A percentile compares a stretch with the other conserved stretches of the same genome.
These are phyloP conservation scores for Sparidentex hasta DNA, from an alignment of 2,797 vertebrate species.

Conservation along the genomic window DNA sequence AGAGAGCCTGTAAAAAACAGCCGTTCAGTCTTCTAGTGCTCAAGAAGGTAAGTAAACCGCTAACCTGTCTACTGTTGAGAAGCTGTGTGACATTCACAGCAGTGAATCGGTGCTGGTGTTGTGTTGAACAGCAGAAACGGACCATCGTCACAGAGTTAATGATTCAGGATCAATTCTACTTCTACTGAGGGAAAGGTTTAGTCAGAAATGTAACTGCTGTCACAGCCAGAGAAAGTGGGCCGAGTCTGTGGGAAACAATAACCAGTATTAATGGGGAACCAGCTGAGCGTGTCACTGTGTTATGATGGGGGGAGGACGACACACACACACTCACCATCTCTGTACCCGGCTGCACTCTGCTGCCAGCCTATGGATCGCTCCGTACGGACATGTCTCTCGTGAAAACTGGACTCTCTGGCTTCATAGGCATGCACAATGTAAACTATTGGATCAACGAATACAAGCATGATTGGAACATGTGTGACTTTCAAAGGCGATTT, in stretches of 20 bases:
- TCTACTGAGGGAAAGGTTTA: constrained; percentile 31
- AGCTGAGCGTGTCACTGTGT: constrained; percentile 75
- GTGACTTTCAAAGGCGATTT: not conserved
- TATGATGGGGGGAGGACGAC: constrained; percentile 72
- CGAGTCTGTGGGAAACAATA: constrained; percentile 54
- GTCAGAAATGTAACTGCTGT: constrained; percentile 9
- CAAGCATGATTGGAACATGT: constrained; percentile 70
- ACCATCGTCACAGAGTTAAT: constrained; percentile 28
- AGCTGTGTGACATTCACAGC: not conserved
- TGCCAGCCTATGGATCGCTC: constrained; percentile 90
- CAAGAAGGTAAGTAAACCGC: constrained; percentile 56
- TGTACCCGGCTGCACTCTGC: constrained; percentile 89
- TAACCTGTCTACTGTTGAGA: not conserved
- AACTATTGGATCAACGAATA: constrained; percentile 90
- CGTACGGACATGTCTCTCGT: constrained; percentile 88
- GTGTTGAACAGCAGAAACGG: constrained; percentile 17
- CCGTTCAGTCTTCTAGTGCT: constrained; percentile 2
- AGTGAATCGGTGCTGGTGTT: not conserved
- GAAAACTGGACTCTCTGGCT: constrained; percentile 87
- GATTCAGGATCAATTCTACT: constrained; percentile 32
- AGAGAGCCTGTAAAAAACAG: constrained; percentile 6
- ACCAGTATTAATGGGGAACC: constrained; percentile 68
- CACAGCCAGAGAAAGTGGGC: constrained; percentile 43
- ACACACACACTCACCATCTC: constrained; percentile 92
- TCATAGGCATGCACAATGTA: constrained; percentile 90